phyloP scores from a whole-genome alignment of 1,140 invertebrate species.

The Goniozus legneri region DNA sequence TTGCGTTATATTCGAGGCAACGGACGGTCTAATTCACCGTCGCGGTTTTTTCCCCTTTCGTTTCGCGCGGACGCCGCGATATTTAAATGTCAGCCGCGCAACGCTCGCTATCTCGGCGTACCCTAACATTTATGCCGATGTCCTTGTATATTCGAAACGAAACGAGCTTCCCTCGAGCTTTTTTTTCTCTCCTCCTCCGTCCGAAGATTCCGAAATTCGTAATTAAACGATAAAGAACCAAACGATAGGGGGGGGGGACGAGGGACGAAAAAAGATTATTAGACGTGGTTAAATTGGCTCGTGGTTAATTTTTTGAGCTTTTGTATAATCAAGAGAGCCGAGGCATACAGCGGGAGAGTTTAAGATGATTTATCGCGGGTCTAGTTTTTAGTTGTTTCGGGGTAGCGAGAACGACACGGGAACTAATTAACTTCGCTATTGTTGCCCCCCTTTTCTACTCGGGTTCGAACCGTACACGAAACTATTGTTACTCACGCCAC shows the following conservation, averaged over 20 bases:
- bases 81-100: constrained; percentile 54
- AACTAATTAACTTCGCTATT: constrained; percentile 49
- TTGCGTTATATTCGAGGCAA: too few relatives aligned
- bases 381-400: constrained; percentile 40
- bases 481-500: constrained; percentile 46
- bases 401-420: constrained; percentile 39
- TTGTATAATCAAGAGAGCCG: too few relatives aligned
- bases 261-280: not conserved
- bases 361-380: constrained; percentile 44
- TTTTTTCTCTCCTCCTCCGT: not conserved
- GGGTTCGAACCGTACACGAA: constrained; percentile 34
- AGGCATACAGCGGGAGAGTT: too few relatives aligned
- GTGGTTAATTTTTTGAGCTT: constrained; percentile 11
- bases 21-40: too few relatives aligned
- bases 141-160: constrained; percentile 14
- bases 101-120: constrained; percentile 36
- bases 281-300: not conserved
- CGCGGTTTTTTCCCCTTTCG: not conserved
- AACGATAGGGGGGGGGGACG: not conserved
- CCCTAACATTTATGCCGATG: constrained; percentile 40
- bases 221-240: not conserved
- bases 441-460: constrained; percentile 26
- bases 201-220: not conserved
- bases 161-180: constrained; percentile 2
- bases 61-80: constrained; percentile 33